Base-by-base conservation (phyloP, 2,888 invertebrate species). In the Lepas anatifera region DNA sequence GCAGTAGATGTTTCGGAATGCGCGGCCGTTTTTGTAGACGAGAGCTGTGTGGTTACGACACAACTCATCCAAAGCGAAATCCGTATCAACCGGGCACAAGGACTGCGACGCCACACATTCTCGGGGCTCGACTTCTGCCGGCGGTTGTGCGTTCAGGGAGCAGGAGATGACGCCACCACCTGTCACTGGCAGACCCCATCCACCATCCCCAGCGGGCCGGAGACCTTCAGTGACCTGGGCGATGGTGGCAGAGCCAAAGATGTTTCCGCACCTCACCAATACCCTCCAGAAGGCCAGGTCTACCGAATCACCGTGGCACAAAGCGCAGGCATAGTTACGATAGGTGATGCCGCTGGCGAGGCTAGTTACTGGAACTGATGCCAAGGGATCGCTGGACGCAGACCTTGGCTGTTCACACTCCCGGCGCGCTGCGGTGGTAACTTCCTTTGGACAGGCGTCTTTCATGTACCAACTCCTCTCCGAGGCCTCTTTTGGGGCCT, bases 31-130 rank as follows among this genome's bases (percentile, higher is more conserved):
- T n/a, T 25, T 39, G 64, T 64, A 64, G 10, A 64, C 39, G 11
- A 64, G 11, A n/a, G 64, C 64, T 11, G 64, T 64, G 64, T 64
- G 64, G 64, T 64, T 64, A 25, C 13, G 13, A 39, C 64, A 64
- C 25, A 64, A 27, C 11, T n/a, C 8, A 2, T 1, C 22, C 39
- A 64, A 39, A 2, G 3, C 6, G 6, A 32, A 8, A 7, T n/a
- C 25, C 7, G 39, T 13, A 11, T 25, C 64, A 1, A 25, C 25
- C 37, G 22, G 25, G n/a, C 64, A 64, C 3, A 7, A 1, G 22
- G 37, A 7, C 0, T 3, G 3, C 11, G 64, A 11, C 25, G n/a
- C 32, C 37, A 22, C 25, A 35, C 64, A 64, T 10, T 11, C 25
- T 11, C 64, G 37, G 13, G 64, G 64, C n/a, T 7, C 7, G 8